Percentiles rank a stretch among this genome's conserved stretches.
These are phyloP conservation scores for Xestia c-nigrum DNA, from an alignment of 2,888 invertebrate genomes.

Conservation along the genomic window DNA sequence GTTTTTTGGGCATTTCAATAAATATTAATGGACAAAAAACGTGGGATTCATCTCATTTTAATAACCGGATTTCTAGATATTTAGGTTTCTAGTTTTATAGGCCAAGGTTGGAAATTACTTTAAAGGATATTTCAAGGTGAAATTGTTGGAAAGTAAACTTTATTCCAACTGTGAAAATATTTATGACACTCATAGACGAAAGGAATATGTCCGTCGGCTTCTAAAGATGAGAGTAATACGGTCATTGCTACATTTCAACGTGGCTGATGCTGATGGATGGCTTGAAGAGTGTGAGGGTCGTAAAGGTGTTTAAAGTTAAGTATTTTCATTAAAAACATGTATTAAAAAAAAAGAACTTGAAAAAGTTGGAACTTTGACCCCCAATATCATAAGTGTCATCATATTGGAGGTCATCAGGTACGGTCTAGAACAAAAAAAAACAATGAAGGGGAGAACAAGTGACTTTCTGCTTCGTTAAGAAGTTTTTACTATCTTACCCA, in stretches of 20 bases:
- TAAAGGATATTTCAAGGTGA: not conserved
- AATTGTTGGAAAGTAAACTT: not conserved
- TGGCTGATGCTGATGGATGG: not conserved
- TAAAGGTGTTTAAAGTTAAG: too few species aligned
- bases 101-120: conserved; percentile 25
- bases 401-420: too few species aligned
- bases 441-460: too few species aligned
- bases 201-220: not conserved
- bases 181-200: not conserved
- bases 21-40: conserved; percentile 11
- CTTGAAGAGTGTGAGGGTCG: too few species aligned
- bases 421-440: too few species aligned
- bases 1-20: conserved; percentile 1
- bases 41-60: conserved; percentile 18
- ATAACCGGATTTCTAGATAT: not conserved
- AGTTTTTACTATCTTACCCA: too few species aligned
- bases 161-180: not conserved
- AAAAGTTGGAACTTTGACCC: too few species aligned
- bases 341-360: too few species aligned
- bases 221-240: not conserved
- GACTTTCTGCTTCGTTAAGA: too few species aligned
- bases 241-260: not conserved
- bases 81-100: conserved; percentile 34
- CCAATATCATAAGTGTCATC: too few species aligned
- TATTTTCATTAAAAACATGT: too few species aligned